Percentiles rank a stretch among this genome's conserved stretches.
Evolutionary conservation across 2,888 invertebrate species (phyloP).

Genomic region (Alentia gelatinosa): DNA sequence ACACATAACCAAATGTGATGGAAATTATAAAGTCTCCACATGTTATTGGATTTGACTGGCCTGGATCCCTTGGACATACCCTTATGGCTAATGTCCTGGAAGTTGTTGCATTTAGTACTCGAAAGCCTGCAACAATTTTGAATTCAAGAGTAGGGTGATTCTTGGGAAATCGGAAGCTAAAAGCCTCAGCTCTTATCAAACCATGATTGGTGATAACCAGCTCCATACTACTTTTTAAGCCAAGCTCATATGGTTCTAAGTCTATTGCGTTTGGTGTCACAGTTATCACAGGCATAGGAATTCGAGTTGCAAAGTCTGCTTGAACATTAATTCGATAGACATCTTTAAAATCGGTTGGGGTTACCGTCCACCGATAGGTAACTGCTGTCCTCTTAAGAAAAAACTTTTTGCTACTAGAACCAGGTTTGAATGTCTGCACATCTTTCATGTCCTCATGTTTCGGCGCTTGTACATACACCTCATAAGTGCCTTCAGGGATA

Average conservation of each 20-base stretch:
- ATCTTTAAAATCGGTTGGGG: slow-evolving; percentile 67
- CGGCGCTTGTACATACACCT: slow-evolving; percentile 61
- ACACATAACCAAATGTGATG: neutral
- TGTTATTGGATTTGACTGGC: neutral
- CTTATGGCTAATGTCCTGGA: neutral
- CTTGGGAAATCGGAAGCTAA: slow-evolving; percentile 64
- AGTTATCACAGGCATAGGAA: slow-evolving; percentile 71
- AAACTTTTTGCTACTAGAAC: slow-evolving; percentile 55
- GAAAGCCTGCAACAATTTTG: slow-evolving; percentile 62
- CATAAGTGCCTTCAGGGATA: slow-evolving; percentile 66
- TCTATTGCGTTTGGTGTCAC: slow-evolving; percentile 65
- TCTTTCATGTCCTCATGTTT: slow-evolving; percentile 62
- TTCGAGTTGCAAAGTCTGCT: slow-evolving; percentile 69
- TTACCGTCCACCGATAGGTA: slow-evolving; percentile 67
- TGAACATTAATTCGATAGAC: slow-evolving; percentile 68
- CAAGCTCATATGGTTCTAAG: slow-evolving; percentile 64
- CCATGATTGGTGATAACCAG: slow-evolving; percentile 68
- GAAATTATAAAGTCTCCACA: neutral
- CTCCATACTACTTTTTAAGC: slow-evolving; percentile 60
- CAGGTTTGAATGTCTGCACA: slow-evolving; percentile 59
- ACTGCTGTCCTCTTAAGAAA: slow-evolving; percentile 67
- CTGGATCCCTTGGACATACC: neutral
- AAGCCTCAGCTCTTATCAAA: slow-evolving; percentile 68
- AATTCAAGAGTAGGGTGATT: slow-evolving; percentile 67
- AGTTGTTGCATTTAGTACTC: slow-evolving; percentile 62